Evolutionary conservation across 2,888 invertebrate genomes (phyloP).

Genomic region (Leptinotarsa haldemani): DNA sequence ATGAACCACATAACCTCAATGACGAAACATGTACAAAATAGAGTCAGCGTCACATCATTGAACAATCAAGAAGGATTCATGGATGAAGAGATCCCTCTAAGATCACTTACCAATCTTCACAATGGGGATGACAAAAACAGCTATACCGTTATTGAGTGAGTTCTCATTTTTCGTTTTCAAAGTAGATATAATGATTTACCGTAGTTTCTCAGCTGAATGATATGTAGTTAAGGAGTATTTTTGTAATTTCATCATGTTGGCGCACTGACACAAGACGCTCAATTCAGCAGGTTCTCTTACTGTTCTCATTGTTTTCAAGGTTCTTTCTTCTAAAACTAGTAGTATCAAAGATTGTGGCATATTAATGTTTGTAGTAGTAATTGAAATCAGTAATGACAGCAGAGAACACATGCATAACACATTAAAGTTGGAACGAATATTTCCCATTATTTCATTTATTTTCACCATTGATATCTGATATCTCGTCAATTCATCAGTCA

Average conservation of each 20-base stretch:
- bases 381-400: no score
- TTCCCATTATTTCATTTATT: no score
- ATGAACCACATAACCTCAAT: conserved; percentile 70
- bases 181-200: not conserved
- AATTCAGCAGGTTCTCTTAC: not conserved
- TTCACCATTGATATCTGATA: no score
- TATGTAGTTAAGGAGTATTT: not conserved
- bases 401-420: no score
- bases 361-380: no score
- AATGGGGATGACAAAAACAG: conserved; percentile 76
- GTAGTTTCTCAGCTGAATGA: not conserved
- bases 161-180: conserved; percentile 52
- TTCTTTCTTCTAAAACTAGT: no score
- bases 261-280: not conserved
- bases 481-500: no score
- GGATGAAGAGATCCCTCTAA: conserved; percentile 81
- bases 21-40: conserved; percentile 64
- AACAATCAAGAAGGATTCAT: conserved; percentile 61
- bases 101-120: conserved; percentile 75
- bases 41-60: conserved; percentile 59
- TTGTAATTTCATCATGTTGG: no score
- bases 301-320: not conserved
- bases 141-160: conserved; percentile 81
- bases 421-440: no score
- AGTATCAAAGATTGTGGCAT: no score